Evolutionary conservation across 2,797 vertebrate species (phyloP).

Genomic region (Hirundo rustica): DNA sequence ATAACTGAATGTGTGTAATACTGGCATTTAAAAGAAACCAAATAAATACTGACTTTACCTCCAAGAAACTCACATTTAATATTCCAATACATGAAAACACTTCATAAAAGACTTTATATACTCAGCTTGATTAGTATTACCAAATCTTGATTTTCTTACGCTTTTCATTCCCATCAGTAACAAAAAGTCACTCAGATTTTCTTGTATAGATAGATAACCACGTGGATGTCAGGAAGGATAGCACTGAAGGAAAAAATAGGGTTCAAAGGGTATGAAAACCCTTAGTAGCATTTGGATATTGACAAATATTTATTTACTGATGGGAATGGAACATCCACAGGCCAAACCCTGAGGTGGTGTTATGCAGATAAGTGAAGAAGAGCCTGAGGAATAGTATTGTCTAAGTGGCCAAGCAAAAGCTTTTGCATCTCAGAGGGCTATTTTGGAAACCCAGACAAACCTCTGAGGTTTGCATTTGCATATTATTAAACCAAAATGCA

Average conservation of each 20-base stretch:
- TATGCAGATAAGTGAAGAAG: background rate
- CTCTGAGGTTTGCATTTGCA: constrained; percentile 44
- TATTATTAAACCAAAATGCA: constrained; percentile 57
- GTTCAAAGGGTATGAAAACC: background rate
- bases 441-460: constrained; percentile 20
- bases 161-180: background rate
- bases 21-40: constrained; percentile 5
- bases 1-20: background rate
- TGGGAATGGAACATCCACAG: background rate
- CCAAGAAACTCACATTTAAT: background rate
- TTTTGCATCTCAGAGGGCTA: background rate
- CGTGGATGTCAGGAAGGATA: background rate
- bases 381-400: background rate
- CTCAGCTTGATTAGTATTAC: background rate
- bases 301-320: background rate
- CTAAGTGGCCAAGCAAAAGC: background rate
- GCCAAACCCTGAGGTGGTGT: background rate
- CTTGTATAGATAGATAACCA: background rate
- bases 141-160: background rate
- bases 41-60: background rate
- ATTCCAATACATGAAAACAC: background rate
- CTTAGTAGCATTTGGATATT: background rate
- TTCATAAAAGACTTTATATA: background rate
- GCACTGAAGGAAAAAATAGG: background rate
- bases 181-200: background rate